phyloP scores from a whole-genome alignment of 2,888 invertebrate genomes.

The Arge pagana region DNA sequence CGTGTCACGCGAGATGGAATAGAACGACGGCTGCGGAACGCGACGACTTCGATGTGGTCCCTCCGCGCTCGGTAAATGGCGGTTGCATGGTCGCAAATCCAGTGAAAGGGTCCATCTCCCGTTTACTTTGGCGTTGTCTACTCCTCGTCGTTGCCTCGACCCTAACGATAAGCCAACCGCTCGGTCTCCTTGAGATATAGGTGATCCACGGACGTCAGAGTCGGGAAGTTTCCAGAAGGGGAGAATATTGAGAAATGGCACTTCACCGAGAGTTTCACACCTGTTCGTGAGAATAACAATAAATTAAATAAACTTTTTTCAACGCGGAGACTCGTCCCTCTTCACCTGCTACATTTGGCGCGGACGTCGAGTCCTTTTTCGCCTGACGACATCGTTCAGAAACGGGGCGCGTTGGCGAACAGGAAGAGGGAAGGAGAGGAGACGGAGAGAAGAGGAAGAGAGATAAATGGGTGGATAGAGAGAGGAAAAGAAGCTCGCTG shows the following conservation, averaged over 20 bases:
- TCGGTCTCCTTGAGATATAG: no score
- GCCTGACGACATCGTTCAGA: no score
- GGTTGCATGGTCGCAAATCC: no score
- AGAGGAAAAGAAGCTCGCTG: slow-evolving; percentile 1
- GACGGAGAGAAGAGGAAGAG: not conserved
- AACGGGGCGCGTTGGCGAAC: not conserved
- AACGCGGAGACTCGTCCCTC: not conserved
- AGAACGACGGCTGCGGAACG: not conserved
- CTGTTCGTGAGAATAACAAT: slow-evolving; percentile 1
- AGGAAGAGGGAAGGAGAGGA: not conserved
- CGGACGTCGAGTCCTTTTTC: no score
- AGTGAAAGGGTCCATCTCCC: no score
- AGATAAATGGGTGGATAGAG: no score
- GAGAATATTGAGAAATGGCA: not conserved
- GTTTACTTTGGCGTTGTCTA: no score
- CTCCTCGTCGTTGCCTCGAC: no score
- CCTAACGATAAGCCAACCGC: no score
- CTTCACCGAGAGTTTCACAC: not conserved
- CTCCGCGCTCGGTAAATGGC: no score
- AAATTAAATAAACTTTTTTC: slow-evolving; percentile 19
- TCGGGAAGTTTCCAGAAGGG: not conserved
- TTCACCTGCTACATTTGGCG: not conserved
- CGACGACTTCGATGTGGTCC: not conserved
- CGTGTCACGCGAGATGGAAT: slow-evolving; percentile 16
- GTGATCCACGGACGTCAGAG: no score